These are phyloP conservation scores for Eristalis tenax DNA, from an alignment of 2,888 invertebrate species.

Conservation along the genomic window DNA sequence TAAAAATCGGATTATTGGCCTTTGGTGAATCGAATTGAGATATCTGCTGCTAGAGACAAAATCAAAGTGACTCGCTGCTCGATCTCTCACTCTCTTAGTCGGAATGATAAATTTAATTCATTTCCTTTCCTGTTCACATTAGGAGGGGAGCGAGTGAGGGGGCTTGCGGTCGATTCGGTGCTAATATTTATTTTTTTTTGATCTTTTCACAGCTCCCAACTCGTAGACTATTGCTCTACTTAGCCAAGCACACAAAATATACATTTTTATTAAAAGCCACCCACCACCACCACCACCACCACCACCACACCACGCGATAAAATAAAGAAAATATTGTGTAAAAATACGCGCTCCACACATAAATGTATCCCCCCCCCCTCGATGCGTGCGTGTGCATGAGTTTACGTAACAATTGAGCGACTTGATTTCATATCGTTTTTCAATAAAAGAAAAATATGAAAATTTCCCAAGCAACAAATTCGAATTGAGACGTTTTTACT, in stretches of 20 bases:
- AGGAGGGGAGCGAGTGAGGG: background rate
- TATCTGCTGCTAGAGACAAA: background rate
- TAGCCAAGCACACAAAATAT: background rate
- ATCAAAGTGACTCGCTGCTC: background rate
- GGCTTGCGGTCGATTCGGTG: background rate
- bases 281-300: no score
- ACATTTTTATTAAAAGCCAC: background rate
- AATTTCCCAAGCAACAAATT: background rate
- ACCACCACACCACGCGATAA: background rate
- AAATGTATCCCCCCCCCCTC: background rate
- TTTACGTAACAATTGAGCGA: background rate
- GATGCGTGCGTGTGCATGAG: background rate
- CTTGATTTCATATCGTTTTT: background rate
- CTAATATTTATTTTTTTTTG: constrained; percentile 1
- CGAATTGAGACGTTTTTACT: background rate
- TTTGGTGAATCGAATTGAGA: background rate
- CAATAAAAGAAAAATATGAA: background rate
- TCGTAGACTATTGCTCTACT: background rate
- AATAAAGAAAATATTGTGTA: background rate
- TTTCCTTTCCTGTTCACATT: background rate
- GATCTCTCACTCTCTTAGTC: background rate
- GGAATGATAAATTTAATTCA: background rate
- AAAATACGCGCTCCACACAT: background rate
- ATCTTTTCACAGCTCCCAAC: background rate
- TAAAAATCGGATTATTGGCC: background rate